These are phyloP conservation scores for Brachyhypopomus occidentalis DNA, from an alignment of 2,113 vertebrate species.

Conservation along the genomic window DNA sequence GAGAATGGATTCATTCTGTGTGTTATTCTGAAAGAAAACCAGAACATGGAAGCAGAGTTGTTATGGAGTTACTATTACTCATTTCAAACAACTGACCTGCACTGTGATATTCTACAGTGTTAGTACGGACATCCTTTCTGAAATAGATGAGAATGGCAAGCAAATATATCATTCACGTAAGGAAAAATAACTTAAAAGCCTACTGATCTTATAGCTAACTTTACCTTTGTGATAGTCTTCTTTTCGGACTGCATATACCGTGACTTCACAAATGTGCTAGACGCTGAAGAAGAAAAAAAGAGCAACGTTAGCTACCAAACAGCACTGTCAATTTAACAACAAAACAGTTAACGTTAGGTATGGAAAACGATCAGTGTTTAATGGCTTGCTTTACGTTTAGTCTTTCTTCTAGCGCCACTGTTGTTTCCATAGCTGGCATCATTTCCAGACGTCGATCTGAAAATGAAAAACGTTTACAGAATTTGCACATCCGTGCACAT, in stretches of 20 bases:
- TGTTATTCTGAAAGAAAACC: constrained; percentile 39
- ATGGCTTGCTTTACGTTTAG: constrained; percentile 37
- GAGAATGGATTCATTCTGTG: constrained; percentile 58
- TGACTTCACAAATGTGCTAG: constrained; percentile 70
- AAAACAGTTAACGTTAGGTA: too few species aligned
- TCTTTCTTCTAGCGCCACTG: constrained; percentile 62
- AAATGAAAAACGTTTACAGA: background rate
- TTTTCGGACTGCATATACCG: constrained; percentile 73
- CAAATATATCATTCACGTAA: too few species aligned
- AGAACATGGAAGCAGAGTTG: background rate
- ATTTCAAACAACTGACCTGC: background rate
- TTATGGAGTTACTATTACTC: background rate
- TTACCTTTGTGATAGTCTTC: constrained; percentile 68
- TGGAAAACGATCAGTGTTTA: background rate
- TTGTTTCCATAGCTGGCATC: constrained; percentile 57
- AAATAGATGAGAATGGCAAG: too few species aligned
- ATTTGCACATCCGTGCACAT: too few species aligned
- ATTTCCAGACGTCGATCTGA: constrained; percentile 58
- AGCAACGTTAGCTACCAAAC: too few species aligned
- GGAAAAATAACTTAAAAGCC: too few species aligned
- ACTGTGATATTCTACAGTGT: background rate
- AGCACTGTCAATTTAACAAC: too few species aligned
- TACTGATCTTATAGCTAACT: too few species aligned
- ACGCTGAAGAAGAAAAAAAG: constrained; percentile 50
- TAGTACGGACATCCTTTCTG: too few species aligned